These are phyloP conservation scores for Sylvia atricapilla DNA, from an alignment of 2,113 vertebrate genomes.

Conservation along the genomic window DNA sequence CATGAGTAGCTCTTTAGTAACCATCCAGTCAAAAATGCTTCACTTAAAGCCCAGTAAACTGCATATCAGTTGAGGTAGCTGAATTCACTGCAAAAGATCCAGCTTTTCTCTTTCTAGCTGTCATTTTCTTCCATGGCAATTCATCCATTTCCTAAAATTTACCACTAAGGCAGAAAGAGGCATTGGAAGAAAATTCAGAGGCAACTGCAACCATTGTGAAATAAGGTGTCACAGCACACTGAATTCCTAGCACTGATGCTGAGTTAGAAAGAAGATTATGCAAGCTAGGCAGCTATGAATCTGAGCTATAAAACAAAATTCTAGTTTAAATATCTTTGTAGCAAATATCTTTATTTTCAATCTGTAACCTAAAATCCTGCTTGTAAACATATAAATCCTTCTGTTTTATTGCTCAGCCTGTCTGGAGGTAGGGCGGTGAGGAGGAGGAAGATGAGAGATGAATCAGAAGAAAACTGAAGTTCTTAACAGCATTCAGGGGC, in stretches of 20 bases:
- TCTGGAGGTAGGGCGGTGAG: neutral
- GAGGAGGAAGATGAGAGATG: neutral
- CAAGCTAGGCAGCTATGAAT: neutral
- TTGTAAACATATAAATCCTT: neutral
- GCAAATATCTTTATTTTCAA: neutral
- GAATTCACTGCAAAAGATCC: neutral
- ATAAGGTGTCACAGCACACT: too few relatives aligned
- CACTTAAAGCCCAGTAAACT: neutral
- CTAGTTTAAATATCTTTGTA: neutral
- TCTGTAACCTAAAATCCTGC: neutral
- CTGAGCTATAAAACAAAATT: neutral
- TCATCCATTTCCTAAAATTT: neutral
- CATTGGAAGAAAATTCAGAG: neutral
- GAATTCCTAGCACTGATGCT: neutral
- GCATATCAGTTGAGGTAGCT: neutral
- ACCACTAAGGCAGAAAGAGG: neutral
- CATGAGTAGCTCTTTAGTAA: neutral
- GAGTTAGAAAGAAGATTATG: neutral
- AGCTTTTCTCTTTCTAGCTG: neutral
- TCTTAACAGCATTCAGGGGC: neutral
- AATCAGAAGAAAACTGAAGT: neutral
- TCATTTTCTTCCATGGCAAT: neutral
- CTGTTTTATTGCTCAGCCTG: neutral
- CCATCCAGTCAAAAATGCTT: neutral
- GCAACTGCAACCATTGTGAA: neutral